Percentiles rank a stretch among this genome's conserved stretches.
These are phyloP conservation scores for Lamprologus sp. DNA, from an alignment of 2,113 vertebrate species.

Conservation along the genomic window DNA sequence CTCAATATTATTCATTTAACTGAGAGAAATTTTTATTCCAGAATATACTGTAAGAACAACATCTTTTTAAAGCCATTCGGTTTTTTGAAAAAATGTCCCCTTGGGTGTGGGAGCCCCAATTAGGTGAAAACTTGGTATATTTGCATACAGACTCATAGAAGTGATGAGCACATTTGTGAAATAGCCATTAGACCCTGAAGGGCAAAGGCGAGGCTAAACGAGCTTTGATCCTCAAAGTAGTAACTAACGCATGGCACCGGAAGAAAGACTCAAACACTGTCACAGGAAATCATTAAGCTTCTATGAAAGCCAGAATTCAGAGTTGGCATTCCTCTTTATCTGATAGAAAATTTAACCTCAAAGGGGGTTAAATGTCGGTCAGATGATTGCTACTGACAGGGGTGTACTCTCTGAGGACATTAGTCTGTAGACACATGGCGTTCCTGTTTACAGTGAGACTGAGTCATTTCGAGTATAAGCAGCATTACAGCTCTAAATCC, in stretches of 20 bases:
- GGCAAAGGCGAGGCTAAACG: neutral
- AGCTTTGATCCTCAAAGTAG: neutral
- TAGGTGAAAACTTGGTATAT: slow-evolving; percentile 16
- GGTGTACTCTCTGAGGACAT: neutral
- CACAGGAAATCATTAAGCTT: slow-evolving; percentile 9
- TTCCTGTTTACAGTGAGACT: neutral
- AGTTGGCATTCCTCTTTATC: neutral
- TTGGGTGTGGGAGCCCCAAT: neutral
- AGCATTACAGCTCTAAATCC: slow-evolving; percentile 32
- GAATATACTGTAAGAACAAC: neutral
- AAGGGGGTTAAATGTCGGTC: neutral
- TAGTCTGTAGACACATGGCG: neutral
- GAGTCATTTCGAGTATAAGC: slow-evolving; percentile 5
- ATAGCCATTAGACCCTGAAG: slow-evolving; percentile 7
- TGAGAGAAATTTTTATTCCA: neutral
- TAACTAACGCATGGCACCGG: neutral
- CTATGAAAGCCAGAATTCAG: neutral
- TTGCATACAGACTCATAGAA: neutral
- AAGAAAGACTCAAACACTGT: neutral
- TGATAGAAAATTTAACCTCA: neutral
- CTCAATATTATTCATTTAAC: neutral
- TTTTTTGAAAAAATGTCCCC: neutral
- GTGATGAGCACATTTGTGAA: slow-evolving; percentile 14
- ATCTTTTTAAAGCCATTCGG: neutral
- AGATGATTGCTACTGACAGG: neutral